Evolutionary conservation across 2,888 invertebrate genomes (phyloP), one percentile per base, ranked within the genome.

Genomic region (Seira ritae): DNA sequence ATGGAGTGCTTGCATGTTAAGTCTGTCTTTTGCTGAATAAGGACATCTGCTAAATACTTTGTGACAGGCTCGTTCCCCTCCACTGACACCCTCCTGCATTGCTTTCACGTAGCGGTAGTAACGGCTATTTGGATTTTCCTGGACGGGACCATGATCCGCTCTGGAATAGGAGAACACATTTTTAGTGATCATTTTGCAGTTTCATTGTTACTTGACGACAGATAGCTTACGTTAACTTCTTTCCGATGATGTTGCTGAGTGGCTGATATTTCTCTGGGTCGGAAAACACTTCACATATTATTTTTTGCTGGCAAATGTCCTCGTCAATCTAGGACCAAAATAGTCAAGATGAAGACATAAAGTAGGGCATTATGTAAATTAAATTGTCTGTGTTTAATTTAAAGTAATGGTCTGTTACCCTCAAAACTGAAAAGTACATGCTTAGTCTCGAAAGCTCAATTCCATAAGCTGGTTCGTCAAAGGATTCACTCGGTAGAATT

Each of bases 21-120:
- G 75, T 60, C 89, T 79, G 50, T 89, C 88, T 42, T 87, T 50
- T 1, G 89, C 86, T 0, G 89, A 85, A 74, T 88, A 86, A 4
- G 89, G 89, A 68, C 89, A 89, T 12, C 77, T 81, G 8, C 84
- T 74, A 83, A 85, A 89, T n/a, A 80, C 73, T 22, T 73, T 80
- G 3, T 77, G 77, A 76, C 89, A 89, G 3, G 77, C 70, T 15
- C 72, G 69, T 22, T 81, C 85, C 24, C 88, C 86, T 46, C 86
- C 86, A 22, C 88, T 81, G 20, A 89, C 85, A 22, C 89, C 89
- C 72, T 89, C 88, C 69, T 88, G 85, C 78, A 89, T 88, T 0
- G 90, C 89, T 23, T 85, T 73, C 37, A 89, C 86, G 74, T 89
- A 90, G 12, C 90, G 86, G 86, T 87, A 89, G 80, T 89, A 89